Conservation (phyloP, 2,797 vertebrate species). For the Cynopterus sphinx region DNA sequence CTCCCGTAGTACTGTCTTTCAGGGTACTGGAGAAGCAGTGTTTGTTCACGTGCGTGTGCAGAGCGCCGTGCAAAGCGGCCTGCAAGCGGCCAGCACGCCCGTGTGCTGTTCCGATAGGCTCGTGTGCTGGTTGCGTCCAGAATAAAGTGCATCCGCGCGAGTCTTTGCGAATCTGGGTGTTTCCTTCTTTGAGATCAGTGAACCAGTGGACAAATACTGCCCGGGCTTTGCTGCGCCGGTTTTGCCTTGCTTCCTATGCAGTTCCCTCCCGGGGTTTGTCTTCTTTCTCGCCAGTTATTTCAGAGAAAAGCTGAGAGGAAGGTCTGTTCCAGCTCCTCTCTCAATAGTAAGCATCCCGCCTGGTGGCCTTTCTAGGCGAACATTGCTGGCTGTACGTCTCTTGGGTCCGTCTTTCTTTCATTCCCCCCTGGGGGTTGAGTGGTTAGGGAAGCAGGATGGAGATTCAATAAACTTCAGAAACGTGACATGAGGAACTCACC, state of each 20-base stretch:
- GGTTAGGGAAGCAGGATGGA: neutral
- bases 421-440: neutral
- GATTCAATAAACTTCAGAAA: neutral
- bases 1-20: neutral
- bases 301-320: neutral
- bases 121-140: neutral
- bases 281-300: neutral
- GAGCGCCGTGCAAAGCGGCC: neutral
- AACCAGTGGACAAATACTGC: neutral
- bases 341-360: accelerated
- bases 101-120: neutral
- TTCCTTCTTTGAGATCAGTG: neutral
- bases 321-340: neutral
- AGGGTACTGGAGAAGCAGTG: neutral
- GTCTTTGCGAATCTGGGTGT: neutral
- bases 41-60: neutral
- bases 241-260: neutral
- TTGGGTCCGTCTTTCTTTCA: neutral
- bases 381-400: accelerated
- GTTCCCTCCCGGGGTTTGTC: neutral
- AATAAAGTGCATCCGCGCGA: neutral
- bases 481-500: accelerated
- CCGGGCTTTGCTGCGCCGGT: neutral
- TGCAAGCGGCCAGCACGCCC: neutral
- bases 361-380: accelerated